Evolutionary conservation across 1,140 invertebrate genomes (phyloP).

Genomic region (Mya arenaria): DNA sequence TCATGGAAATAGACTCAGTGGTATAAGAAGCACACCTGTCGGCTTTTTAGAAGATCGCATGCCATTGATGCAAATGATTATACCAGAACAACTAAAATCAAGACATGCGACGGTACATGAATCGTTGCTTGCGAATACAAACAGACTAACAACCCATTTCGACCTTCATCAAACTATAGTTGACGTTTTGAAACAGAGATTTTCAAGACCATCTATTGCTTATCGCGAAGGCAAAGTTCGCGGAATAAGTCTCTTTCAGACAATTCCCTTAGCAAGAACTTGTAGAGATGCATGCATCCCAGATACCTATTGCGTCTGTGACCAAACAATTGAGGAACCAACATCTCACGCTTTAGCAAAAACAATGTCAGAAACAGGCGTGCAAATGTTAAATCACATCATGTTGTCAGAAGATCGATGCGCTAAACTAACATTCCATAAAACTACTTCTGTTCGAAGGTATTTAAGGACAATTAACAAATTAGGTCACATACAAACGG

Average conservation of each 20-base stretch:
- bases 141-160: slow-evolving; percentile 80
- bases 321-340: too few relatives aligned
- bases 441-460: too few relatives aligned
- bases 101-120: slow-evolving; percentile 85
- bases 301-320: slow-evolving; percentile 80
- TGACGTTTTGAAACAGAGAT: slow-evolving; percentile 75
- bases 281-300: slow-evolving; percentile 78
- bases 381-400: too few relatives aligned
- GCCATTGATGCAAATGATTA: slow-evolving; percentile 89
- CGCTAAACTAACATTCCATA: too few relatives aligned
- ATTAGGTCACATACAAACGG: too few relatives aligned
- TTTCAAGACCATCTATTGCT: not conserved
- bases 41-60: slow-evolving; percentile 94
- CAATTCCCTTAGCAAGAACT: slow-evolving; percentile 77
- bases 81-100: slow-evolving; percentile 88
- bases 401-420: too few relatives aligned
- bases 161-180: slow-evolving; percentile 80
- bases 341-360: too few relatives aligned
- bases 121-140: slow-evolving; percentile 87
- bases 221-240: not conserved
- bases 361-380: too few relatives aligned
- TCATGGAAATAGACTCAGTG: slow-evolving; percentile 18
- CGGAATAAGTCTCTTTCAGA: slow-evolving; percentile 78
- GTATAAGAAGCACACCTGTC: slow-evolving; percentile 86
- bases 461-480: too few relatives aligned